Conservation (phyloP, 2,113 vertebrate species). For the Urocitellus parryii region DNA sequence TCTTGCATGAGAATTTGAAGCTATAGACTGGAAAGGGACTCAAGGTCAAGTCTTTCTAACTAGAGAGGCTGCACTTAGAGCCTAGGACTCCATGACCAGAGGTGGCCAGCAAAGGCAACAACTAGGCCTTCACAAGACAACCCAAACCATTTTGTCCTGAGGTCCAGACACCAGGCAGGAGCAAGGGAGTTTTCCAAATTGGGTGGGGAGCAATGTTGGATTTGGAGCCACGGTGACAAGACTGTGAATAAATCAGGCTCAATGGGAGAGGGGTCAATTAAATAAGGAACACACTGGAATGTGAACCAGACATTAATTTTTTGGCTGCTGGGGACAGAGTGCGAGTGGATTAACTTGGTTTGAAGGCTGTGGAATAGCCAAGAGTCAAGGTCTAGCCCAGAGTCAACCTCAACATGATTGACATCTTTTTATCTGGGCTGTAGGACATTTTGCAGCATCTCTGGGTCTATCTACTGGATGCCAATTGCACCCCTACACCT, state of each 20-base stretch:
- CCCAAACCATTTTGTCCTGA: not conserved
- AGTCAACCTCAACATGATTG: not conserved
- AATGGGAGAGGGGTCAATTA: not conserved
- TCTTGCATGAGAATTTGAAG: too few species aligned
- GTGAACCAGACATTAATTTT: not conserved
- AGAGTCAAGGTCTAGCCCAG: not conserved
- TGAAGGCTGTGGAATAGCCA: not conserved
- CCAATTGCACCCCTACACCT: not conserved
- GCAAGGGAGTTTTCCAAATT: not conserved
- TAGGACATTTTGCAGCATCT: not conserved
- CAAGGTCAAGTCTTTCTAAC: not conserved
- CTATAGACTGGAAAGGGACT: too few species aligned
- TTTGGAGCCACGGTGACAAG: not conserved
- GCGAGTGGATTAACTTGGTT: not conserved
- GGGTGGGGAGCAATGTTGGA: too few species aligned
- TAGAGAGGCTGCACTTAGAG: not conserved
- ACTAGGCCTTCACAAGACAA: too few species aligned
- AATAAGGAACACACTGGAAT: not conserved
- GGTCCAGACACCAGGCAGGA: not conserved
- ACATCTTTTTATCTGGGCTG: not conserved
- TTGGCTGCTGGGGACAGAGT: not conserved
- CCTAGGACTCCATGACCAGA: not conserved
- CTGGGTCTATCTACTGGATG: not conserved
- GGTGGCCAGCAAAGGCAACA: not conserved
- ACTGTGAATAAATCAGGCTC: not conserved